Conservation (phyloP, 1,140 invertebrate species). For the Probaryconus sp. region DNA sequence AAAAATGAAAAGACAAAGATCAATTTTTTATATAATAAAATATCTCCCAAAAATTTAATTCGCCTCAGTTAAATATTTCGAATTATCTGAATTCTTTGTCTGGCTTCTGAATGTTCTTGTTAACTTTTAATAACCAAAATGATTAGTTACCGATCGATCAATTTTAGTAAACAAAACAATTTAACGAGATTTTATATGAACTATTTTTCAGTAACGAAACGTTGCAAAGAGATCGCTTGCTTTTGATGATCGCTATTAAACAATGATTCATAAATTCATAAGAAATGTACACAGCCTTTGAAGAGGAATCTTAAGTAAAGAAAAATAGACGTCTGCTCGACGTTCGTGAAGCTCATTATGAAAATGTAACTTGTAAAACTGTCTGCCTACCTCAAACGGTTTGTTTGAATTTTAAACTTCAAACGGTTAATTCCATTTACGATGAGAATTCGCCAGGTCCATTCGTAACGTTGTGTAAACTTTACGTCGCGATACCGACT, state of each 20-base stretch:
- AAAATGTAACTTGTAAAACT: conserved; percentile 64
- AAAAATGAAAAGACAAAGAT: no score
- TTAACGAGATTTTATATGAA: no score
- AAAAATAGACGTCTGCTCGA: conserved; percentile 34
- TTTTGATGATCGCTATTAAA: conserved; percentile 28
- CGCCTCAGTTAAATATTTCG: no score
- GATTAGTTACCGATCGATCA: no score
- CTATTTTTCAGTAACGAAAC: no score
- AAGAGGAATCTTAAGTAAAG: conserved; percentile 32
- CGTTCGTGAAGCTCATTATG: conserved; percentile 42
- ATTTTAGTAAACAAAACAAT: no score
- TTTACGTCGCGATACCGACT: conserved; percentile 27
- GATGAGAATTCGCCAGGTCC: conserved; percentile 31
- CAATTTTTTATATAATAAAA: no score
- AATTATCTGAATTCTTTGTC: no score
- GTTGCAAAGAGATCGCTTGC: conserved; percentile 21
- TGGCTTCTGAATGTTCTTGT: no score
- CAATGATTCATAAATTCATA: conserved; percentile 1
- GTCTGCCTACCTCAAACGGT: conserved; percentile 63
- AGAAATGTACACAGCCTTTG: conserved; percentile 21
- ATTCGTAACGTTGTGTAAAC: conserved; percentile 42
- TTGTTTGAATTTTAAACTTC: conserved; percentile 68
- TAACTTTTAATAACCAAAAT: no score
- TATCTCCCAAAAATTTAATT: no score
- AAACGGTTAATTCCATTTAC: conserved; percentile 70